Evolutionary conservation across 2,113 vertebrate genomes (phyloP).

Genomic region (Mobula birostris): DNA sequence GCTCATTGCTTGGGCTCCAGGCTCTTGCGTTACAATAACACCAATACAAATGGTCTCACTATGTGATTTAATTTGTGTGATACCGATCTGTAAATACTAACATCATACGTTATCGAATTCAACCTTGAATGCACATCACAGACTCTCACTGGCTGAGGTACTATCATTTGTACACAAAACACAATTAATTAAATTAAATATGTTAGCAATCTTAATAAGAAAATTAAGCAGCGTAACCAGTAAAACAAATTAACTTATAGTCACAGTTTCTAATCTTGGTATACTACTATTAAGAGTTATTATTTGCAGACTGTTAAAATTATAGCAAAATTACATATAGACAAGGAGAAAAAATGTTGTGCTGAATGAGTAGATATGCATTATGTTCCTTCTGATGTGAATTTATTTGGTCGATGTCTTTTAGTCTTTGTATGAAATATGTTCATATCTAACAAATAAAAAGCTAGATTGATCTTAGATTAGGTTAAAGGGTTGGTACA

Average conservation of each 20-base stretch:
- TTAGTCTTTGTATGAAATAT: background rate
- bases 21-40: background rate
- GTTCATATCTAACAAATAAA: background rate
- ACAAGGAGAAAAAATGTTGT: background rate
- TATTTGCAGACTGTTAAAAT: conserved; percentile 20
- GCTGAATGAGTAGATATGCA: background rate
- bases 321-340: background rate
- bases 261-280: background rate
- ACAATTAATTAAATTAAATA: conserved; percentile 17
- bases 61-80: background rate
- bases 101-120: background rate
- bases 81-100: background rate
- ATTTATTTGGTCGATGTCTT: background rate
- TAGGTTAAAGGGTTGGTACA: too few relatives aligned
- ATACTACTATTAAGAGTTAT: background rate
- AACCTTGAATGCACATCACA: conserved; percentile 17
- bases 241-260: conserved; percentile 7
- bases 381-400: background rate
- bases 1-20: background rate
- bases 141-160: background rate
- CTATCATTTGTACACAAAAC: background rate
- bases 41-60: background rate
- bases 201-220: conserved; percentile 22
- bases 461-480: too few relatives aligned
- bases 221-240: background rate